These are phyloP conservation scores for Pasiphila rectangulata DNA, from an alignment of 2,888 invertebrate species.

Conservation along the genomic window DNA sequence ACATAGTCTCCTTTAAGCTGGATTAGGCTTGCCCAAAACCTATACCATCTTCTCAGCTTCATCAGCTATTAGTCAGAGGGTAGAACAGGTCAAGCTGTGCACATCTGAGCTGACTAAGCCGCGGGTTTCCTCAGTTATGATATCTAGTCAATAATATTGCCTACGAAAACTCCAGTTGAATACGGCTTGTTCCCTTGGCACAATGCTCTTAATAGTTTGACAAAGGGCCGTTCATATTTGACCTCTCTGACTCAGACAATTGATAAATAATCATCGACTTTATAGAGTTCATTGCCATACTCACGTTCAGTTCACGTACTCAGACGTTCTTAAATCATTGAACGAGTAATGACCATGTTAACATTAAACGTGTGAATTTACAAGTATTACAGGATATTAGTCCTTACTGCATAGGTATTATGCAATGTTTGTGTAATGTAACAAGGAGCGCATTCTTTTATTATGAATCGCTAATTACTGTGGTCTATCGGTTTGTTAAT, in stretches of 20 bases:
- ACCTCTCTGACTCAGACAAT: conserved; percentile 55
- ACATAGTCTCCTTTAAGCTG: too few relatives aligned
- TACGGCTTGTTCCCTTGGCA: not conserved
- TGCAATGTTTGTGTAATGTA: conserved; percentile 46
- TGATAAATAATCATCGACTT: conserved; percentile 35
- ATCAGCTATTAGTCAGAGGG: too few relatives aligned
- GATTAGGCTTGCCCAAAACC: too few relatives aligned
- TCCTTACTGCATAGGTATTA: not conserved
- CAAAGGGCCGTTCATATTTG: conserved; percentile 47
- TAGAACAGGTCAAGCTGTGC: too few relatives aligned
- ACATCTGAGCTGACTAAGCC: too few relatives aligned
- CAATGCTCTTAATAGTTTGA: conserved; percentile 23
- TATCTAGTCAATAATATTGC: too few relatives aligned
- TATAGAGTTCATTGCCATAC: conserved; percentile 54
- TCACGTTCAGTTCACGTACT: conserved; percentile 21
- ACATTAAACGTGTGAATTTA: not conserved
- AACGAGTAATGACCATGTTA: conserved; percentile 8
- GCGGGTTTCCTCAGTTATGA: too few relatives aligned
- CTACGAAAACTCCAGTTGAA: not conserved
- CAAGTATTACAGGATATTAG: not conserved
- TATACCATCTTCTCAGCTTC: too few relatives aligned
- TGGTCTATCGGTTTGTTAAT: conserved; percentile 34
- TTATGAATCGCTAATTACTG: conserved; percentile 50
- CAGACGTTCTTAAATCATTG: conserved; percentile 23
- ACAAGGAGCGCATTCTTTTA: conserved; percentile 47